phyloP scores from a whole-genome alignment of 2,113 vertebrate species.

The Catharus bicknelli region DNA sequence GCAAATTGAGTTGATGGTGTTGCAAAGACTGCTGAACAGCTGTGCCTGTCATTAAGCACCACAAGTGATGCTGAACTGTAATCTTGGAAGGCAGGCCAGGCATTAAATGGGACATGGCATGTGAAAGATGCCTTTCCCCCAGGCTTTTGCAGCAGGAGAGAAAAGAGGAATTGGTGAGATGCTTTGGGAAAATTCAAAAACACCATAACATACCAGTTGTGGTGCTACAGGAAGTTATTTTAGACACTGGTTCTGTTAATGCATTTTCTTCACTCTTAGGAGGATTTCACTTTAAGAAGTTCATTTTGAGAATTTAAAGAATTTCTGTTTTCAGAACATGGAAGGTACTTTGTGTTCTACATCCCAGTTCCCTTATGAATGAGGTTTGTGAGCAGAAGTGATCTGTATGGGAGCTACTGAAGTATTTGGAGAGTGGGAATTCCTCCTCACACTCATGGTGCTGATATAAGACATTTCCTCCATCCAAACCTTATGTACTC shows the following conservation, averaged over 20 bases:
- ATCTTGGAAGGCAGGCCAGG: background rate
- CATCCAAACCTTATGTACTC: background rate
- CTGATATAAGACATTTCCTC: background rate
- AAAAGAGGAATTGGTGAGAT: background rate
- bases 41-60: background rate
- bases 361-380: background rate
- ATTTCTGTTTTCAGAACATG: background rate
- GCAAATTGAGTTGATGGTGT: accelerated
- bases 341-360: accelerated
- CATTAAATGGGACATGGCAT: background rate
- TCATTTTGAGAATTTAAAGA: background rate
- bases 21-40: background rate
- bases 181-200: background rate
- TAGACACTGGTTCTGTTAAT: background rate
- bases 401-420: background rate
- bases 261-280: background rate
- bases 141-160: background rate
- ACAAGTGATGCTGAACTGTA: background rate
- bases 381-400: background rate
- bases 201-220: background rate
- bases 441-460: accelerated
- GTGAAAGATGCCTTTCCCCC: background rate
- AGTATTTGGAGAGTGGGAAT: background rate
- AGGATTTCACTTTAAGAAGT: background rate
- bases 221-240: background rate